Evolutionary conservation across 2,797 vertebrate species (phyloP).

Genomic region (Lagodon rhomboides): DNA sequence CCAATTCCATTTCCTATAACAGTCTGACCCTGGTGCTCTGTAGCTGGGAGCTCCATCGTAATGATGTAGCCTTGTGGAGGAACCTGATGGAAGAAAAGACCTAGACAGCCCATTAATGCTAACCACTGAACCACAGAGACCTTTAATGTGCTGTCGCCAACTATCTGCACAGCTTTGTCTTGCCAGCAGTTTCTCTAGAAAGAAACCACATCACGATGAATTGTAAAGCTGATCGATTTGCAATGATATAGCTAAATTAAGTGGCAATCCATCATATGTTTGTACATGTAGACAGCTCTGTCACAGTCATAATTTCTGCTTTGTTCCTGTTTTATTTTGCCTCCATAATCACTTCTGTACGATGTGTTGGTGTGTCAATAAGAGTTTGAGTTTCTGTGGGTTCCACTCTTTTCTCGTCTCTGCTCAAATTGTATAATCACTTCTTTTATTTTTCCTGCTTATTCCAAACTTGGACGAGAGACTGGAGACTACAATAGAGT

Average conservation of each 20-base stretch:
- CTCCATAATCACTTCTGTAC: slow-evolving; percentile 35
- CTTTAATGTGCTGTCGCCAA: slow-evolving; percentile 68
- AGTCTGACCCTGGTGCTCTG: slow-evolving; percentile 42
- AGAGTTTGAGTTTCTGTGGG: not conserved
- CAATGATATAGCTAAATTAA: slow-evolving; percentile 65
- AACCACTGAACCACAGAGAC: slow-evolving; percentile 71
- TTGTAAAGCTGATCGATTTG: slow-evolving; percentile 70
- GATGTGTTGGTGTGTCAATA: slow-evolving; percentile 9
- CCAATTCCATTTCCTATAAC: slow-evolving; percentile 64
- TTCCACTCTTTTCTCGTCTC: not conserved
- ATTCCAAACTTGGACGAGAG: slow-evolving; percentile 10
- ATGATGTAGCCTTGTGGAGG: slow-evolving; percentile 57
- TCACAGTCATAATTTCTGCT: slow-evolving; percentile 21
- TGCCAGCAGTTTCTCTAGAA: slow-evolving; percentile 63
- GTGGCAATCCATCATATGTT: slow-evolving; percentile 70
- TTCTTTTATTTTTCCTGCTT: not conserved
- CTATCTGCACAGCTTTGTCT: slow-evolving; percentile 64
- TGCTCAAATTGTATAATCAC: not conserved
- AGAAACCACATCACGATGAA: slow-evolving; percentile 46
- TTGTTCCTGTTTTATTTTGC: slow-evolving; percentile 38
- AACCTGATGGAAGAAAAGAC: slow-evolving; percentile 59
- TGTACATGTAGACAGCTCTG: slow-evolving; percentile 35
- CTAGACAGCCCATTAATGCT: slow-evolving; percentile 69
- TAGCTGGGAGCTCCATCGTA: slow-evolving; percentile 37
- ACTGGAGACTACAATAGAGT: too few species aligned